Base-by-base conservation (phyloP, 2,888 invertebrate genomes). In the Chorisops tibialis region DNA sequence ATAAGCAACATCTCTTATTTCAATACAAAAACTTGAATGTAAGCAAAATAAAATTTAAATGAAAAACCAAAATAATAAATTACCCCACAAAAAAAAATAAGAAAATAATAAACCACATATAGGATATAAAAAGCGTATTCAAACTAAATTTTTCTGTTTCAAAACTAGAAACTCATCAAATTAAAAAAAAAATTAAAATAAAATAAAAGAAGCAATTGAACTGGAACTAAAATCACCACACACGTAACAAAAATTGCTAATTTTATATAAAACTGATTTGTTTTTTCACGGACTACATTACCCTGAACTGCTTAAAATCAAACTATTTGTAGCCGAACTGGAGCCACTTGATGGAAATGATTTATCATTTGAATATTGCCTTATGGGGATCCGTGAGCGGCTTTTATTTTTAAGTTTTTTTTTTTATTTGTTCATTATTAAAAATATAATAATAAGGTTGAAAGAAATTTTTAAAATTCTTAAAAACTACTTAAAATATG, bases 331-430 rank as follows among this genome's bases (percentile, higher is more conserved):
- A 61, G 70, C 70, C 43, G 68, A 68, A 66, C 72, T 71, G 66
- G 74, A 76, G 65, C 66, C 66, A 70, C 73, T 77, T 68, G 76
- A 75, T 67, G 69, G 70, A 66, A 69, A 69, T 61, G 74, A 72
- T 70, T 76, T 76, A 68, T 77, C 76, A 66, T 71, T 70, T 70
- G 76, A 76, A 68, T 70, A 69, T 69, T 76, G 73, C 70, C 77
- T 76, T 67, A 78, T 72, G 66, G 78, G 78, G 70, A 78, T 78
- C 75, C 76, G 71, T 67, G 78, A 78, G 68, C 74, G 74, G 56
- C 59, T 63, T n/a, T 63, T 61, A 50, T 48, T 49, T 37, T n/a
- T n/a, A n/a, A n/a, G n/a, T n/a, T n/a, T n/a, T n/a, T n/a, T n/a
- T n/a, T n/a, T n/a, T 19, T 47, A 21, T 47, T 47, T 30, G 9